These are phyloP conservation scores for Amphibalanus amphitrite DNA, from an alignment of 1,140 invertebrate species.

Conservation along the genomic window DNA sequence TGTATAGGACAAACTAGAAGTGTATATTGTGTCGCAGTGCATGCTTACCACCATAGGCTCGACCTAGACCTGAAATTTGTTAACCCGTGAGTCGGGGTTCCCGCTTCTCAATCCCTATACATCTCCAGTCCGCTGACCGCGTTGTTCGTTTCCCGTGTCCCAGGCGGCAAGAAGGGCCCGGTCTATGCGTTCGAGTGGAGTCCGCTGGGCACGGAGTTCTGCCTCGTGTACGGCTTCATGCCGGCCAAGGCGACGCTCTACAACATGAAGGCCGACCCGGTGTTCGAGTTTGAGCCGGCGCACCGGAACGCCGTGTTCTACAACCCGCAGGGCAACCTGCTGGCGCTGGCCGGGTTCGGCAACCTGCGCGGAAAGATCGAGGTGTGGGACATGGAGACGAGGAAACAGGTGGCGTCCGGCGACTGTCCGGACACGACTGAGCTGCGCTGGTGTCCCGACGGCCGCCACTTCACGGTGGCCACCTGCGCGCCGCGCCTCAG, in stretches of 20 bases:
- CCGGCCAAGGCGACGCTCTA: slow-evolving; percentile 78
- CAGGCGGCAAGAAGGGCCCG: slow-evolving; percentile 57
- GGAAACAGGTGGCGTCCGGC: slow-evolving; percentile 48
- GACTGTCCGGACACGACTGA: slow-evolving; percentile 71
- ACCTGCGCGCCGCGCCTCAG: slow-evolving; percentile 82
- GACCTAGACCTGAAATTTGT: no score
- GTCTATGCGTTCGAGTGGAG: slow-evolving; percentile 84
- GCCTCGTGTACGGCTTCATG: slow-evolving; percentile 85
- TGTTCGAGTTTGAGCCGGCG: slow-evolving; percentile 82
- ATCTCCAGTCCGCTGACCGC: no score
- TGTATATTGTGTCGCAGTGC: no score
- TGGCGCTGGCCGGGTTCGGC: slow-evolving; percentile 82
- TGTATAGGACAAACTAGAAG: no score
- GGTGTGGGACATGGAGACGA: slow-evolving; percentile 67
- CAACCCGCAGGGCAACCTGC: slow-evolving; percentile 74
- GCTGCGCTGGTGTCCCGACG: slow-evolving; percentile 81
- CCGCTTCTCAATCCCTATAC: no score
- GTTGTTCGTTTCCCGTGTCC: background rate
- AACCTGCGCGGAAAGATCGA: slow-evolving; percentile 80
- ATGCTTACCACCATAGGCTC: no score
- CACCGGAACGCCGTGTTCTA: slow-evolving; percentile 75
- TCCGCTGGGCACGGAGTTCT: slow-evolving; percentile 72
- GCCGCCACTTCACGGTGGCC: slow-evolving; percentile 78
- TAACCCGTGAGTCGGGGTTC: no score
- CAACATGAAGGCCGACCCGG: slow-evolving; percentile 75